Percentiles rank a stretch among this genome's conserved stretches.
Conservation (phyloP, 2,888 invertebrate species). For the Dolichopus griseipennis region DNA sequence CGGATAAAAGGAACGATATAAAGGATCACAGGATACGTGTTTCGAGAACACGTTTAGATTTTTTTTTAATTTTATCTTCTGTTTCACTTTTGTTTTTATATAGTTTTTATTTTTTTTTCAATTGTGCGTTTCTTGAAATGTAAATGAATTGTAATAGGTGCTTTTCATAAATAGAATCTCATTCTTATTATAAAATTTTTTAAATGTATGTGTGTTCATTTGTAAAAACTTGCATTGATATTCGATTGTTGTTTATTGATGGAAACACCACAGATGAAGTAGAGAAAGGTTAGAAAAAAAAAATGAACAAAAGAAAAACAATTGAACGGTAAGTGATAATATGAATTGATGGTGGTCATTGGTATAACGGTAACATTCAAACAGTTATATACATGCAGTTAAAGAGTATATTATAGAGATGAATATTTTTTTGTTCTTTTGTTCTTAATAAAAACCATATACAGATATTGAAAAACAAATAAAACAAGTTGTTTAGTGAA, state of each 20-base stretch:
- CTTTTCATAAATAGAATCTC: background rate
- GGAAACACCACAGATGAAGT: background rate
- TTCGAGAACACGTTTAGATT: background rate
- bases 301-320: background rate
- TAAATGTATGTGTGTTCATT: background rate
- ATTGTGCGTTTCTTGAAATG: background rate
- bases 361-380: background rate
- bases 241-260: background rate
- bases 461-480: too few relatives aligned
- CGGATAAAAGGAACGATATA: background rate
- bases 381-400: too few relatives aligned
- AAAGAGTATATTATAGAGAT: too few relatives aligned
- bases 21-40: constrained; percentile 6
- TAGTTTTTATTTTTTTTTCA: background rate
- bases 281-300: background rate
- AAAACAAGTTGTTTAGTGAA: too few relatives aligned
- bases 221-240: too few relatives aligned
- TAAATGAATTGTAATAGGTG: background rate
- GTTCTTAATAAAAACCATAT: too few relatives aligned
- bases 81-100: background rate
- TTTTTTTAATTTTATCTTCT: background rate
- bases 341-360: background rate
- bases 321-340: background rate
- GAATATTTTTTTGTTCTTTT: too few relatives aligned
- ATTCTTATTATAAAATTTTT: background rate